Base-by-base conservation (phyloP, 2,797 vertebrate genomes). In the Protosalanx chinensis region DNA sequence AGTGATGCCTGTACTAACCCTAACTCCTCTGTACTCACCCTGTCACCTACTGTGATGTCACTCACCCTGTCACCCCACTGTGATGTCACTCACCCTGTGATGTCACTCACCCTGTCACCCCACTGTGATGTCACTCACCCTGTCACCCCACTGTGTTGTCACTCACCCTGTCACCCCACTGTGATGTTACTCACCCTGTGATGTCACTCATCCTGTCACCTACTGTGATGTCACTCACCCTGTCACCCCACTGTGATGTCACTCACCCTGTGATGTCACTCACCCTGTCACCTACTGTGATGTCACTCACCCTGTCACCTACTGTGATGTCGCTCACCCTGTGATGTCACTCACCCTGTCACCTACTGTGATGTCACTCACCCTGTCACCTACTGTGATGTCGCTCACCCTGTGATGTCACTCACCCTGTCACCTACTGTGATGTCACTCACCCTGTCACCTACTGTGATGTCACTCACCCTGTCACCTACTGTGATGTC, bases 51-150 rank as follows among this genome's bases (percentile, higher is more conserved):
- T 72, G 49, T 23, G 49, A 51, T 51, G 49, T 51, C 63, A 61
- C 68, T 4, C 57, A 30, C 70, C 69, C 56, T 67, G 69, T 78
- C 66, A 61, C n/a, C 67, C 57, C 49, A 18, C 15, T 64, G 64
- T 37, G 68, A 76, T 72, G 37, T 75, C 70, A 64, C 81, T 67
- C 73, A 60, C n/a, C n/a, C 59, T 72, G 49, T 29, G 18, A 32
- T 18, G 16, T 33, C 15, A 33, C 72, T 30, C 62, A 67, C 46
- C 66, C 76, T 72, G 37, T 75, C 68, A 64, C 81, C 68, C 72
- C 49, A 18, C 49, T 7, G 57, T 56, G 70, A 33, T 30, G 30
- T 58, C 46, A 30, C 29, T 16, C 13, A 3, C 46, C 64, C 77
- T 72, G 37, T 75, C 68, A 64, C 81, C 81, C 68, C 72, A 60